Percentiles rank a stretch among this genome's conserved stretches.
Evolutionary conservation across 2,113 vertebrate species (phyloP).

Genomic region (Ceyx margarethae): DNA sequence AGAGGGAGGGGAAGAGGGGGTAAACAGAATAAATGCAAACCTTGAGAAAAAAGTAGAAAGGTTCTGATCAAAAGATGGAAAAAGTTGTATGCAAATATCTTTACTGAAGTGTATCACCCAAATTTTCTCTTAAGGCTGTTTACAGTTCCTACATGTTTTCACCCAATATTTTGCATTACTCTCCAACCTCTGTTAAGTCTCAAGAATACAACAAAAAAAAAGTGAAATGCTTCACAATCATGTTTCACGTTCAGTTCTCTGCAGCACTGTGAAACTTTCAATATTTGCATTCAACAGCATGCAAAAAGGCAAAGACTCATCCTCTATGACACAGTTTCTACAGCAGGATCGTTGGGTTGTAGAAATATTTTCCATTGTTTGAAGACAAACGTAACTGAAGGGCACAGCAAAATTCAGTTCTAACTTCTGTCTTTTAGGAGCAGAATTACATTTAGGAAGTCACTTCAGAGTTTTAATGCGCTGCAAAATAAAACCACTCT

Average conservation of each 20-base stretch:
- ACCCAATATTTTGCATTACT: not conserved
- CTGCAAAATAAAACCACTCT: not conserved
- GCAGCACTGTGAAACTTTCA: not conserved
- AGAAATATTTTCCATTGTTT: slow-evolving; percentile 5
- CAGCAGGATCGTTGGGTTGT: not conserved
- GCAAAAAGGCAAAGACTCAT: slow-evolving; percentile 8
- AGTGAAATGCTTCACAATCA: not conserved
- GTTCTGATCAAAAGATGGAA: not conserved
- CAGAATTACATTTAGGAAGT: not conserved
- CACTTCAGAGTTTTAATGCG: not conserved
- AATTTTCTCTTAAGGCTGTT: not conserved
- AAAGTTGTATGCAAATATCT: not conserved
- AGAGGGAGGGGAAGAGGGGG: not conserved
- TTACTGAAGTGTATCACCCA: not conserved
- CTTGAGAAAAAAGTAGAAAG: not conserved
- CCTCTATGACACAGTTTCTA: not conserved
- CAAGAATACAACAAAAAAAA: not conserved
- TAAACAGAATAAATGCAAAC: not conserved
- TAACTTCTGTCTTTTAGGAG: not conserved
- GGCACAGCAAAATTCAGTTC: not conserved
- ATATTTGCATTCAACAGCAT: not conserved
- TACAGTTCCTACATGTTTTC: not conserved
- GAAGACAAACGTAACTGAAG: not conserved
- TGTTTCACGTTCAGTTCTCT: not conserved
- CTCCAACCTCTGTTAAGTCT: not conserved